Evolutionary conservation across 2,113 vertebrate genomes (phyloP).

Genomic region (Orycteropus afer): DNA sequence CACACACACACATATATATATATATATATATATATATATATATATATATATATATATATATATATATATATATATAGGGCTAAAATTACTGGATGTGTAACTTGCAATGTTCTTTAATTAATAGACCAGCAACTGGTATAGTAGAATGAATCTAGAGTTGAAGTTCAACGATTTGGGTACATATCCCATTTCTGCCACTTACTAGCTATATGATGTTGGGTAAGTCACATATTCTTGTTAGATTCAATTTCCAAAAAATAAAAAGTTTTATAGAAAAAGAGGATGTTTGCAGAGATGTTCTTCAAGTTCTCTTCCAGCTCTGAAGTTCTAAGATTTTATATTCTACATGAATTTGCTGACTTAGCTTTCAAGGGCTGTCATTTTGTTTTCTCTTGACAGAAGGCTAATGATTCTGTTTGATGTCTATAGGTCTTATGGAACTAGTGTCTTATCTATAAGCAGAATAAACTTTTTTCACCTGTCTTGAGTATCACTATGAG

Average conservation of each 20-base stretch:
- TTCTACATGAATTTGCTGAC: not conserved
- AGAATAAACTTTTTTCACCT: not conserved
- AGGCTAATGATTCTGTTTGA: not conserved
- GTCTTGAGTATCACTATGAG: too few species aligned
- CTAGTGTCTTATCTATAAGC: not conserved
- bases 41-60: too few species aligned
- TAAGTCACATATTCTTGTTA: not conserved
- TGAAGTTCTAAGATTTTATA: not conserved
- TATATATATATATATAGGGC: not conserved
- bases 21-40: too few species aligned
- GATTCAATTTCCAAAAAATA: not conserved
- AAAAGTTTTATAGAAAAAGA: not conserved
- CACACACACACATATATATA: too few species aligned
- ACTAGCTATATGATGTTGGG: too few species aligned
- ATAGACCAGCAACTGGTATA: not conserved
- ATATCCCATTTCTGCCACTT: not conserved
- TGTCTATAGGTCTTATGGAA: not conserved
- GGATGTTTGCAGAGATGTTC: not conserved
- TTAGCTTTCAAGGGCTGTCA: not conserved
- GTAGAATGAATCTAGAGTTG: not conserved
- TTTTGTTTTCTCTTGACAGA: constrained; percentile 4
- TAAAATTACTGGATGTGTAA: not conserved
- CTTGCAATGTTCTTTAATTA: not conserved
- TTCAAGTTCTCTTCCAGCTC: not conserved
- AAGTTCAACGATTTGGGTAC: not conserved